phyloP scores from a whole-genome alignment of 2,888 invertebrate species.

The Glaucopsyche alexis region DNA sequence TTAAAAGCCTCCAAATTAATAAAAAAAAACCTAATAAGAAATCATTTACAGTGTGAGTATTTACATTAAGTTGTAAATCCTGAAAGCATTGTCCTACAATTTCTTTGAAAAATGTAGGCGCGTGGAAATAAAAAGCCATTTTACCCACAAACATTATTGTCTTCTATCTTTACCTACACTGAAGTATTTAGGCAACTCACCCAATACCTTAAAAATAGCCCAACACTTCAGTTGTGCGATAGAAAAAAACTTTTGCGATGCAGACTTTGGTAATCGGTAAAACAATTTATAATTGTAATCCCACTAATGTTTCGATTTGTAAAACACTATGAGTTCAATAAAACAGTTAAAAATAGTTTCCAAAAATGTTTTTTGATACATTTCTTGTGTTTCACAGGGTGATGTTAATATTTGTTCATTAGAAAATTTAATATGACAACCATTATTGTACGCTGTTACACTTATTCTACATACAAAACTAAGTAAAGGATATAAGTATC shows the following conservation, averaged over 20 bases:
- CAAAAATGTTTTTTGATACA: too few species aligned
- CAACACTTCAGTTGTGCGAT: too few species aligned
- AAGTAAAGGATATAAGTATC: neutral
- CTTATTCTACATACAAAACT: constrained; percentile 8
- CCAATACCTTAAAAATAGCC: too few species aligned
- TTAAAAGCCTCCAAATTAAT: constrained; percentile 77
- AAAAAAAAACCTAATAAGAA: constrained; percentile 57
- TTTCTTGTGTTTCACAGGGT: neutral
- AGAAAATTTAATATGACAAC: neutral
- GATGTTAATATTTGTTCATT: neutral
- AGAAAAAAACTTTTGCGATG: too few species aligned
- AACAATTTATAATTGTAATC: too few species aligned
- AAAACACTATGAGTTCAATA: too few species aligned
- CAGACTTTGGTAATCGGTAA: too few species aligned
- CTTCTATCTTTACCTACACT: too few species aligned
- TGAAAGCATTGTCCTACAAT: neutral
- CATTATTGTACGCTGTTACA: constrained; percentile 6
- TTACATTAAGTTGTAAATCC: constrained; percentile 40
- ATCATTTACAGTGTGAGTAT: constrained; percentile 59
- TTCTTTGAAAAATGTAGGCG: neutral
- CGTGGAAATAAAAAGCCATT: neutral
- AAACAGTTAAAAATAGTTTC: too few species aligned
- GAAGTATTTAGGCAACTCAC: too few species aligned
- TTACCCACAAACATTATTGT: constrained; percentile 7
- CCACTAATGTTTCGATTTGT: too few species aligned